These are phyloP conservation scores for Caenorhabditis sp. DNA, from an alignment of 2,888 invertebrate genomes.

Conservation along the genomic window DNA sequence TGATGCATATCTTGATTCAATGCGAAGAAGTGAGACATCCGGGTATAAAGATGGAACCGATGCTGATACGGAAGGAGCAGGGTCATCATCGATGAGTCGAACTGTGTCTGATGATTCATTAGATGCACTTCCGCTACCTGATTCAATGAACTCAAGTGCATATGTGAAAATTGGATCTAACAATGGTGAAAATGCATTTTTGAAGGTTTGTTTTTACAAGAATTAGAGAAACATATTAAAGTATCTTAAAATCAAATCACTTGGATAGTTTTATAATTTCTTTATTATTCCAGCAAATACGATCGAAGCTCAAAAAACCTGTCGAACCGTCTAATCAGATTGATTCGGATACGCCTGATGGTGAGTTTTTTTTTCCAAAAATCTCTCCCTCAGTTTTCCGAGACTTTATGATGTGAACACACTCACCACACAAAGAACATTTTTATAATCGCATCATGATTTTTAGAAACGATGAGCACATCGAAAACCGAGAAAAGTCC, in stretches of 20 bases:
- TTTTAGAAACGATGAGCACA: slow-evolving; percentile 14
- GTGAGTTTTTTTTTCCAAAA: neutral
- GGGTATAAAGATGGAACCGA: slow-evolving; percentile 41
- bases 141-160: slow-evolving; percentile 30
- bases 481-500: slow-evolving; percentile 25
- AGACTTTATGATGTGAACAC: no score
- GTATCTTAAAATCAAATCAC: neutral
- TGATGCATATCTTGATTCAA: slow-evolving; percentile 91
- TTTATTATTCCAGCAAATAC: slow-evolving; percentile 61
- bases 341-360: slow-evolving; percentile 36
- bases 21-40: slow-evolving; percentile 72
- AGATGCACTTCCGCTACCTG: slow-evolving; percentile 55
- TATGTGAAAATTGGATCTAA: slow-evolving; percentile 18
- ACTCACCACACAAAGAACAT: no score
- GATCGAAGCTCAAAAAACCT: slow-evolving; percentile 67
- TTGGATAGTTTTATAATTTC: neutral
- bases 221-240: no score
- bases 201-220: neutral
- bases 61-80: slow-evolving; percentile 42
- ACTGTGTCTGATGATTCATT: slow-evolving; percentile 62
- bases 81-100: slow-evolving; percentile 47
- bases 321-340: slow-evolving; percentile 23
- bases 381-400: neutral
- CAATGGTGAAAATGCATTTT: slow-evolving; percentile 20
- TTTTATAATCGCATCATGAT: neutral